Base-by-base conservation (phyloP, 2,888 invertebrate species). In the Pyrocoelia pectoralis region DNA sequence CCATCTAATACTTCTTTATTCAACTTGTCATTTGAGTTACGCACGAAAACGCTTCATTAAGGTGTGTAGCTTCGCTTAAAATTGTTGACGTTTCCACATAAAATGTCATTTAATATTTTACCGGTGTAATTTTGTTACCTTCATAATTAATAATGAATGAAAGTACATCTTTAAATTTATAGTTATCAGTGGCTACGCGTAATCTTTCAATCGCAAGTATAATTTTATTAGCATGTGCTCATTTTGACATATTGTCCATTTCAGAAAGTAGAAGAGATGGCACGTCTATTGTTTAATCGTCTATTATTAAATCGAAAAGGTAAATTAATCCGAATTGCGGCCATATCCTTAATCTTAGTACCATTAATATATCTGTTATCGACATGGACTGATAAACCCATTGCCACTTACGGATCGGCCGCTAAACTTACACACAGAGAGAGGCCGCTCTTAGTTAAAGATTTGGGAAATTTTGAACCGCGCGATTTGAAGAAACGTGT, bases 391-490 rank as follows among this genome's bases (percentile, higher is more conserved):
- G 83, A 84, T 48, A 83, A 85, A 10, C 70, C 81, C 72, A 68
- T 60, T 2, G 10, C 2, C 5, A 28, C 40, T 15, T 40, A 19
- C 12, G 19, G 61, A 70, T 18, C 61, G 63, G 9, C 56, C 65
- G 49, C 53, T 72, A 29, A 50, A 13, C 12, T 50, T 1, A 28
- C 28, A 10, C 64, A 10, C 50, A 72, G 9, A 71, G 60, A 29
- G 72, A 67, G 61, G 41, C 81, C 82, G 0, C 75, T 75, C 67
- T 68, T 82, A 56, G 73, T 79, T 0, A 68, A 68, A 6, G 90
- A 85, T 24, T 79, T 90, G 12, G 94, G 94, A 9, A 98, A 98
- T 80, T 98, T 93, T 80, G 98, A 98, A 76, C 94, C 94, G 0
- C 85, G 83, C 71, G 80, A 87, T 61, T 81, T 86, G 10, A 80